Evolutionary conservation across 2,888 invertebrate genomes (phyloP).

Genomic region (Drosophila kuntzei): DNA sequence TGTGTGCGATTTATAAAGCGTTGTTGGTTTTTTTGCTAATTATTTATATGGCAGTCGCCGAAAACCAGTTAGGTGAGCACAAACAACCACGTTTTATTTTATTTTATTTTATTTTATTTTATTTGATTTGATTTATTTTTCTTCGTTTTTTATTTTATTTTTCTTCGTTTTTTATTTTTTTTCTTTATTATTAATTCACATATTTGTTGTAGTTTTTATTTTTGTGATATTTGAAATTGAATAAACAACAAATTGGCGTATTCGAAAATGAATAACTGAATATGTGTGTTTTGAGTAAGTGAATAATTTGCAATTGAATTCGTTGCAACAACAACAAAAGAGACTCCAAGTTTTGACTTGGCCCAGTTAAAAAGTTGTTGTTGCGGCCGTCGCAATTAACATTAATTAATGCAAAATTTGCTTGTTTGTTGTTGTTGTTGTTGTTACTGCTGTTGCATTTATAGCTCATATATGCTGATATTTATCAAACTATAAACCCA

Average conservation of each 20-base stretch:
- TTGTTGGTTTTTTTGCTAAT: conserved; percentile 76
- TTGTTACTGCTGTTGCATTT: conserved; percentile 8
- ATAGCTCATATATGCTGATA: conserved; percentile 15
- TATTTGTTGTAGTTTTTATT: conserved; percentile 16
- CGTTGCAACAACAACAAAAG: conserved; percentile 19
- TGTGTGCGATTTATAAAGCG: conserved; percentile 65
- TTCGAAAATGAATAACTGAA: conserved; percentile 24
- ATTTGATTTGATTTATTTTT: conserved; percentile 19
- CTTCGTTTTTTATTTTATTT: not conserved
- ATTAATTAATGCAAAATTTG: conserved; percentile 64
- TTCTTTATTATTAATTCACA: conserved; percentile 43
- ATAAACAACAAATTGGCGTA: conserved; percentile 52
- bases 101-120: conserved; percentile 10
- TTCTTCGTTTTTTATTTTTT: conserved; percentile 7
- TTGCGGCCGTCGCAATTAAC: conserved; percentile 59
- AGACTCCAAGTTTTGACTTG: conserved; percentile 24
- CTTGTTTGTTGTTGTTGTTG: conserved; percentile 7
- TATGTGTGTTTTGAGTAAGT: conserved; percentile 27
- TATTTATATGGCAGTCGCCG: conserved; percentile 72
- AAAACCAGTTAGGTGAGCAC: conserved; percentile 64
- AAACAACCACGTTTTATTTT: conserved; percentile 32
- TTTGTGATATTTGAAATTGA: conserved; percentile 35
- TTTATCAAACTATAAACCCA: conserved; percentile 15
- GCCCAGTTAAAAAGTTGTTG: conserved; percentile 30
- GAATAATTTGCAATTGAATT: conserved; percentile 59